Conservation (phyloP, 2,888 invertebrate genomes). For the Megaustenia siamemsis region DNA sequence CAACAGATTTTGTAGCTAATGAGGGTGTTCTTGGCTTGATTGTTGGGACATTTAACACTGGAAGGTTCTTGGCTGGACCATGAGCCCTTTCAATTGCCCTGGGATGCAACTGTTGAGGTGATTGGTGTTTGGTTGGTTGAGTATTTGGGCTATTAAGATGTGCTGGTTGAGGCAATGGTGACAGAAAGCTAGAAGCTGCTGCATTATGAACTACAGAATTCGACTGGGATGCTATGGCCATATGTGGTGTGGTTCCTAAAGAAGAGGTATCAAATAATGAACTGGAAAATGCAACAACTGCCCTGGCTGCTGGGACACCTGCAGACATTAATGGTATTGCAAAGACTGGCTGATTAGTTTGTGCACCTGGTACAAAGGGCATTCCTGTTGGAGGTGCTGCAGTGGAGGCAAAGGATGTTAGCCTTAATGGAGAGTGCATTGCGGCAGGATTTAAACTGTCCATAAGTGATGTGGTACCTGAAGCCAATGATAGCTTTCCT, state of each 20-base stretch:
- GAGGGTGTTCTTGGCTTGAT: slow-evolving; percentile 37
- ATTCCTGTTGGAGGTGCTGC: not conserved
- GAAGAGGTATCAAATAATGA: slow-evolving; percentile 40
- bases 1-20: not conserved
- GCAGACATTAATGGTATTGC: slow-evolving; percentile 23
- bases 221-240: slow-evolving; percentile 18
- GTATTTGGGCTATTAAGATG: not conserved
- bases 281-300: slow-evolving; percentile 38
- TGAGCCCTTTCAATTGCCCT: slow-evolving; percentile 6
- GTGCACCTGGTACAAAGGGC: not conserved
- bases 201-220: not conserved
- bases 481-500: not conserved
- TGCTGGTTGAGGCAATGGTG: slow-evolving; percentile 29
- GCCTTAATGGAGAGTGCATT: not conserved
- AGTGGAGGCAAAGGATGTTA: not conserved
- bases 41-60: slow-evolving; percentile 50
- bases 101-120: not conserved
- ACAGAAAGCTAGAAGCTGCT: slow-evolving; percentile 40
- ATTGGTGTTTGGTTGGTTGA: not conserved
- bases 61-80: not conserved
- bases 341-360: not conserved
- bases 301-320: not conserved
- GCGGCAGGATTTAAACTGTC: not conserved
- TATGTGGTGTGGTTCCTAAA: slow-evolving; percentile 15
- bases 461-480: not conserved